Conservation (phyloP, 2,888 invertebrate species). For the Amphimallon solstitiale region DNA sequence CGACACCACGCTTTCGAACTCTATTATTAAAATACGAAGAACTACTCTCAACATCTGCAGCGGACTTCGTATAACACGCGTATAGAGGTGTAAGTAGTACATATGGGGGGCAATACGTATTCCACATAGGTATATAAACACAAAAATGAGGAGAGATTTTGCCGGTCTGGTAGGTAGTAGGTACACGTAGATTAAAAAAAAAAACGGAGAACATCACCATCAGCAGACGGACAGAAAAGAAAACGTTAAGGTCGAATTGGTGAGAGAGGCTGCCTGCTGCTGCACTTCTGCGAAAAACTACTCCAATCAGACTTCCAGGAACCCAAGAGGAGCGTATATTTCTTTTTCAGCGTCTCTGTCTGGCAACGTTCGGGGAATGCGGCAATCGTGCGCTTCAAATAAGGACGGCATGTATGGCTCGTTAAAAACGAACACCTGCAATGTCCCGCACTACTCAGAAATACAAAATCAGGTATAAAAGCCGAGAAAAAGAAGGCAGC, state of each 20-base stretch:
- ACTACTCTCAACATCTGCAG: slow-evolving; percentile 11
- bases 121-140: background rate
- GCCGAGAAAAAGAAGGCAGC: slow-evolving; percentile 24
- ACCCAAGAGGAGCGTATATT: slow-evolving; percentile 43
- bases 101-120: too few species aligned
- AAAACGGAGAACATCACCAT: background rate
- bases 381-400: slow-evolving; percentile 5
- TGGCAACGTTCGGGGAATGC: background rate
- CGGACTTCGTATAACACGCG: background rate
- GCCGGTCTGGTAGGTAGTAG: background rate
- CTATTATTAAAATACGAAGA: slow-evolving; percentile 33
- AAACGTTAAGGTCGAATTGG: slow-evolving; percentile 37
- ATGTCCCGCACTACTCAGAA: slow-evolving; percentile 33
- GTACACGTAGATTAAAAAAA: background rate
- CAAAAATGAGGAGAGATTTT: background rate
- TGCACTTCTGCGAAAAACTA: slow-evolving; percentile 54
- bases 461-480: slow-evolving; percentile 37
- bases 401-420: slow-evolving; percentile 26
- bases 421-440: slow-evolving; percentile 35
- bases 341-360: slow-evolving; percentile 22
- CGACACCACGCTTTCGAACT: background rate
- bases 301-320: slow-evolving; percentile 59
- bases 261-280: slow-evolving; percentile 32
- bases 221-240: slow-evolving; percentile 18
- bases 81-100: background rate